Evolutionary conservation across 2,888 invertebrate species (phyloP).

Genomic region (Drosophila pegasa): DNA sequence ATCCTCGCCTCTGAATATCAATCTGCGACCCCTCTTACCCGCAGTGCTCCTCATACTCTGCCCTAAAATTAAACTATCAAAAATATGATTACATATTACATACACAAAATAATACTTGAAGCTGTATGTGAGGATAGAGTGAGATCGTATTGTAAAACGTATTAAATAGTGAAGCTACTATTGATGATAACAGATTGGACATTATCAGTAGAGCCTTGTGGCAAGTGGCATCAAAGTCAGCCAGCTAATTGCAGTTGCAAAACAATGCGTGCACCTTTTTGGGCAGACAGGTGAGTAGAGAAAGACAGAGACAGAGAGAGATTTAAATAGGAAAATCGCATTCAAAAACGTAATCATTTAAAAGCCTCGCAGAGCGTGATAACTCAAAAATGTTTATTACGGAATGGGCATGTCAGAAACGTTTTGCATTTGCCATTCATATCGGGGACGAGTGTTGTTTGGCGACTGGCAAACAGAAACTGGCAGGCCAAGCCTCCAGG

Average conservation of each 20-base stretch:
- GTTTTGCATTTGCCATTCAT: constrained; percentile 34
- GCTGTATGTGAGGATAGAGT: background rate
- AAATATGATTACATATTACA: background rate
- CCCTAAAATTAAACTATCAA: background rate
- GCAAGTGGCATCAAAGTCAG: constrained; percentile 34
- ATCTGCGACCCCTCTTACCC: no score
- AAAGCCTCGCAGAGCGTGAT: constrained; percentile 48
- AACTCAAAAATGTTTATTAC: constrained; percentile 56
- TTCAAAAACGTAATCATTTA: constrained; percentile 53
- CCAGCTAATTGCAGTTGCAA: constrained; percentile 4
- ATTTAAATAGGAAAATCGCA: constrained; percentile 18
- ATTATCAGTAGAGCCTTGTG: constrained; percentile 17
- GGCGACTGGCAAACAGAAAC: constrained; percentile 11
- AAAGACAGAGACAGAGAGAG: background rate
- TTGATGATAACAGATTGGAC: background rate
- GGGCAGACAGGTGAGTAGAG: constrained; percentile 28
- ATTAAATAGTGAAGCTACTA: background rate
- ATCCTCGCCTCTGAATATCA: no score
- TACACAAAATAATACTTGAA: background rate
- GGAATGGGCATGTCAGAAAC: constrained; percentile 61
- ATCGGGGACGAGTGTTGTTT: constrained; percentile 12
- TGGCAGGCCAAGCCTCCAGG: constrained; percentile 24
- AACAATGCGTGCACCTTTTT: constrained; percentile 23
- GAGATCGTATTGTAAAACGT: background rate
- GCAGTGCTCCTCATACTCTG: no score